A percentile compares a stretch with the other conserved stretches of the same genome.
These are phyloP conservation scores for Anagyrus pseudococci DNA, from an alignment of 2,888 invertebrate species.

Conservation along the genomic window DNA sequence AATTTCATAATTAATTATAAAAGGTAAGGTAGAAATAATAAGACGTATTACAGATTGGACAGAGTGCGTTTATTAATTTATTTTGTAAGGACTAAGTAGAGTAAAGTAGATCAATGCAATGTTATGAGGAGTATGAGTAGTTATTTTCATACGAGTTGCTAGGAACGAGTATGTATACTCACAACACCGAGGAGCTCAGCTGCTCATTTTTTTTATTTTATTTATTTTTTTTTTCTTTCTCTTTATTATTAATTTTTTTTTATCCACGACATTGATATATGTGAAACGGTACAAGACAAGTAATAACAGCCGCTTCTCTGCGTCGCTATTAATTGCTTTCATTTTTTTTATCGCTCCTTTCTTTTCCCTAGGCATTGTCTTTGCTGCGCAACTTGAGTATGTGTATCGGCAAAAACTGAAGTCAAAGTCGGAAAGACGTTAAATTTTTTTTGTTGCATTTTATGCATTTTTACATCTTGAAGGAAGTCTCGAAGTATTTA, in stretches of 20 bases:
- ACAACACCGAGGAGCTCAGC: constrained; percentile 61
- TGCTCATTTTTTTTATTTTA: constrained; percentile 50
- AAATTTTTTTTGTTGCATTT: background rate
- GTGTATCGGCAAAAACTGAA: constrained; percentile 28
- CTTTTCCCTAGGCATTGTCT: constrained; percentile 28
- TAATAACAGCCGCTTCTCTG: constrained; percentile 43
- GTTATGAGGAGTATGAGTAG: constrained; percentile 61
- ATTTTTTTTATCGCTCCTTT: too few relatives aligned
- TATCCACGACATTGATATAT: constrained; percentile 60
- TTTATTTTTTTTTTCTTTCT: constrained; percentile 43
- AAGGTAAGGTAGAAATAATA: constrained; percentile 10
- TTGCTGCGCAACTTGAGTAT: constrained; percentile 17
- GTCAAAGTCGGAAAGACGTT: constrained; percentile 24
- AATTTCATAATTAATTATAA: background rate
- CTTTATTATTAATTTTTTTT: constrained; percentile 42
- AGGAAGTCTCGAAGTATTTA: constrained; percentile 10
- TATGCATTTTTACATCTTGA: constrained; percentile 1
- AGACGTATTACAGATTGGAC: constrained; percentile 50
- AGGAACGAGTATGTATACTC: constrained; percentile 62
- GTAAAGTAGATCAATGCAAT: constrained; percentile 61
- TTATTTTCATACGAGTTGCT: constrained; percentile 61
- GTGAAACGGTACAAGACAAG: constrained; percentile 57
- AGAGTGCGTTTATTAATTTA: constrained; percentile 58
- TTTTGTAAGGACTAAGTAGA: constrained; percentile 58
- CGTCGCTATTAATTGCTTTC: constrained; percentile 22